These are phyloP conservation scores for Euzophera pinguis DNA, from an alignment of 2,888 invertebrate species.

Conservation along the genomic window DNA sequence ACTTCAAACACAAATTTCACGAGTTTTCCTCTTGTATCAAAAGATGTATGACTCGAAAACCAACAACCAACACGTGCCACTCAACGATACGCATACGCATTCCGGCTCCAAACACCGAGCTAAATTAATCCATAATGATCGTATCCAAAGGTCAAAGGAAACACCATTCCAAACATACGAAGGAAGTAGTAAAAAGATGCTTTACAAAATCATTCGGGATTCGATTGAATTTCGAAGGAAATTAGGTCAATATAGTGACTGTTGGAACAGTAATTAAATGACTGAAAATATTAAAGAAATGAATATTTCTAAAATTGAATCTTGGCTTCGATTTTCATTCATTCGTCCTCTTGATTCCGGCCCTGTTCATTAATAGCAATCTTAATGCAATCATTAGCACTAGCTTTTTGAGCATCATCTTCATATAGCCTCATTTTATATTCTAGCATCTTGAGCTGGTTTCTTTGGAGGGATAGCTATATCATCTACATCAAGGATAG, in stretches of 20 bases:
- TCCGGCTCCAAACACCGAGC: background rate
- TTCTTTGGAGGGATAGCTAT: too few species aligned
- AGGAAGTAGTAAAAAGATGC: constrained; percentile 31
- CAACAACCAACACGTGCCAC: background rate
- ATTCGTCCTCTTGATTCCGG: too few species aligned
- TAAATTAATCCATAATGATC: constrained; percentile 17
- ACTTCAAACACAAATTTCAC: too few species aligned
- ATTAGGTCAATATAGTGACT: background rate
- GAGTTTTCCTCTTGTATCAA: background rate
- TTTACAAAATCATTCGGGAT: background rate
- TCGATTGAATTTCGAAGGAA: background rate
- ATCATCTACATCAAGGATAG: too few species aligned
- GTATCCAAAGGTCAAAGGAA: constrained; percentile 29
- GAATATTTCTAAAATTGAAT: too few species aligned
- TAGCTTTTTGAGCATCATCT: too few species aligned
- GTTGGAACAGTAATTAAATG: background rate
- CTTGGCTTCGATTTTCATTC: too few species aligned
- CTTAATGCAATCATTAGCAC: too few species aligned
- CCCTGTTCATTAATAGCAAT: too few species aligned
- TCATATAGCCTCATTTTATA: too few species aligned
- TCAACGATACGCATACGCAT: background rate
- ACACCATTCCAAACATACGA: constrained; percentile 33
- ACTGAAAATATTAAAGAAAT: too few species aligned
- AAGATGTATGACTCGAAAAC: constrained; percentile 2
- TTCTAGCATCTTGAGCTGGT: too few species aligned